Evolutionary conservation across 2,797 vertebrate species (phyloP), one percentile per base, ranked within the genome.

Genomic region (Triplophysa yarkandensis): DNA sequence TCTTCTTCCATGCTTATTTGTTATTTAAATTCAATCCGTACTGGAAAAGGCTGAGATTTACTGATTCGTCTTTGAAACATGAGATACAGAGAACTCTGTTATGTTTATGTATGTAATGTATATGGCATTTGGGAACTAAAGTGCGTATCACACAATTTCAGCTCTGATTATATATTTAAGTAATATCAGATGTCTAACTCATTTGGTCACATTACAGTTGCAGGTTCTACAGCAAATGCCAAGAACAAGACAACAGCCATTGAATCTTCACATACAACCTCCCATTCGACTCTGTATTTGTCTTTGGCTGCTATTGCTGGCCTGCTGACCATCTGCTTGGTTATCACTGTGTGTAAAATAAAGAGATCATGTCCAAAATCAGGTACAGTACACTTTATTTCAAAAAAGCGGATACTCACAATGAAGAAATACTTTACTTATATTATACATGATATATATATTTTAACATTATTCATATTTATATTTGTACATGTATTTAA

Each of bases 251-350:
- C n/a, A 1, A 25, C 0, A 36, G 1, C 0, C 21, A n/a, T n/a
- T n/a, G n/a, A n/a, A n/a, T n/a, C n/a, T n/a, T n/a, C 14, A 0
- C 0, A 7, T 0, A 0, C 27, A 14, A 0, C 3, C 14, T 1
- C 46, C 39, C 0, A 6, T 7, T 1, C 2, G 6, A 57, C 16
- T 19, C 41, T 71, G n/a, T n/a, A 4, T 23, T 4, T 55, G 6
- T 65, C 71, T 6, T 36, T 74, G 19, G 27, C 25, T 0, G 19
- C 50, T 30, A 7, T 14, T 19, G 23, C 23, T 14, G 2, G 36
- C 7, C 50, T 65, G 13, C 3, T 65, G 71, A 57, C 50, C 34
- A 27, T 57, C 2, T 57, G 50, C 36, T 44, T 74, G 50, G 39
- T 39, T 27, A n/a, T 74, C 1, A 65, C 13, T 3, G 0, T 65